Evolutionary conservation across 2,113 vertebrate genomes (phyloP).

Genomic region (Phalacrocorax carbo): DNA sequence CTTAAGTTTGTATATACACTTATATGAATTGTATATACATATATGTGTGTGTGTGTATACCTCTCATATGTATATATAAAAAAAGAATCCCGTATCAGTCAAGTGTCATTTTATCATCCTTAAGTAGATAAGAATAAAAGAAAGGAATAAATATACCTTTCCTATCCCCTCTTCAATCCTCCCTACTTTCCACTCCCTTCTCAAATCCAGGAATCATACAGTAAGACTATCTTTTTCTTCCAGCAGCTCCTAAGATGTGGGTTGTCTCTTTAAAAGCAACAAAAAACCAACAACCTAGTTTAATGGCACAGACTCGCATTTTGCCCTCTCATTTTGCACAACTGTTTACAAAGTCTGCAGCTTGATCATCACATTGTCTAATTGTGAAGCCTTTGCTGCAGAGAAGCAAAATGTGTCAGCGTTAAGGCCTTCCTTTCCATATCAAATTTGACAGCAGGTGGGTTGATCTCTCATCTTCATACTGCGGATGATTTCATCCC

Average conservation of each 20-base stretch:
- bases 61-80: neutral
- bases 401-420: conserved; percentile 70
- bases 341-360: conserved; percentile 70
- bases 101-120: neutral
- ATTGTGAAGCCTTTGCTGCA: conserved; percentile 70
- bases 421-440: conserved; percentile 68
- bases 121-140: neutral
- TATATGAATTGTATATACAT: neutral
- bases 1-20: neutral
- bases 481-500: conserved; percentile 73
- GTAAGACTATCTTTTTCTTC: conserved; percentile 5
- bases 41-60: neutral
- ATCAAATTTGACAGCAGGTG: conserved; percentile 77
- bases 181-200: neutral
- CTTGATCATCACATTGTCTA: conserved; percentile 71
- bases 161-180: neutral
- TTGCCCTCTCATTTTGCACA: conserved; percentile 71
- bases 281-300: conserved; percentile 69
- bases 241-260: conserved; percentile 42
- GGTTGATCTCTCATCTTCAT: conserved; percentile 77
- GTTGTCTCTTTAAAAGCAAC: conserved; percentile 67
- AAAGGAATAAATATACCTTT: neutral
- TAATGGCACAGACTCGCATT: conserved; percentile 68
- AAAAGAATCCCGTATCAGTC: neutral
- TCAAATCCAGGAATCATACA: neutral